Percentiles rank a stretch among this genome's conserved stretches.
phyloP scores from a whole-genome alignment of 2,888 invertebrate species.

The Thymelicus lineola region DNA sequence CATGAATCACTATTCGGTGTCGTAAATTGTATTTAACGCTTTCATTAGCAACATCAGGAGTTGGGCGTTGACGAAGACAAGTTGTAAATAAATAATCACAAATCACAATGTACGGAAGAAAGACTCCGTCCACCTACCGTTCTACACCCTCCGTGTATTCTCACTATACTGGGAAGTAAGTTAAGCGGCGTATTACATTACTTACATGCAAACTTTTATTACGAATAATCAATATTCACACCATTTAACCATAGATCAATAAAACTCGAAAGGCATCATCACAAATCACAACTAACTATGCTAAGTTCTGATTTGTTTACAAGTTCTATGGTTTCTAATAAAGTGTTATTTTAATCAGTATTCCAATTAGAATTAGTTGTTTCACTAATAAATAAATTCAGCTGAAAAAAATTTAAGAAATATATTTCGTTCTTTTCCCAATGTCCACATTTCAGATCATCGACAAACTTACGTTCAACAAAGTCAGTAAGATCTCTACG shows the following conservation, averaged over 20 bases:
- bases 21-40: neutral
- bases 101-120: constrained; percentile 88
- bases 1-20: neutral
- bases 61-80: constrained; percentile 17
- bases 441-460: constrained; percentile 85
- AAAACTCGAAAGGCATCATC: no score
- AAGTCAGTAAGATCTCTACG: constrained; percentile 91
- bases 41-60: neutral
- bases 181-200: constrained; percentile 39
- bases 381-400: no score
- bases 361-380: no score
- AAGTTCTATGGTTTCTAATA: no score
- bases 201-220: neutral
- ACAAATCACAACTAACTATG: no score
- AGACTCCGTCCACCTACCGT: constrained; percentile 91
- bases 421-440: no score
- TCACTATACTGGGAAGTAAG: constrained; percentile 91
- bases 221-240: neutral
- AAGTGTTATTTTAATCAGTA: no score
- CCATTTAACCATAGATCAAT: no score
- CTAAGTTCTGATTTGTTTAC: no score
- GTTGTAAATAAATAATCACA: constrained; percentile 40
- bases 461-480: constrained; percentile 92
- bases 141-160: constrained; percentile 96
- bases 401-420: no score